A percentile compares a stretch with the other conserved stretches of the same genome.
These are phyloP conservation scores for Pantala flavescens DNA, from an alignment of 1,140 invertebrate species.

Conservation along the genomic window DNA sequence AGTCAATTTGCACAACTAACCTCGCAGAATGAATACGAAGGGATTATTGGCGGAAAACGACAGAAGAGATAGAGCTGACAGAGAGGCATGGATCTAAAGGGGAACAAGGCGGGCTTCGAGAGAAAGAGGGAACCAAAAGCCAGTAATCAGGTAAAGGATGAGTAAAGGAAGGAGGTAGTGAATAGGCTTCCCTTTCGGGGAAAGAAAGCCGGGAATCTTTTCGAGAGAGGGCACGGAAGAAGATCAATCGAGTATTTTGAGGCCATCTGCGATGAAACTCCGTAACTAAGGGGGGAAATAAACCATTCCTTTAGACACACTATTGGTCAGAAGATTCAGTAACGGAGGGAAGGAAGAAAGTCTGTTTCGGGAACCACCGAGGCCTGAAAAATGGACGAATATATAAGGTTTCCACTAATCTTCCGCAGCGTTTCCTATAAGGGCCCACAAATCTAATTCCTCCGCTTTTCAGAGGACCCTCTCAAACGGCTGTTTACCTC, in stretches of 20 bases:
- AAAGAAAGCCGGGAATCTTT: background rate
- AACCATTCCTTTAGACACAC: background rate
- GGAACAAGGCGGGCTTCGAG: background rate
- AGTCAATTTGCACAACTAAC: constrained; percentile 9
- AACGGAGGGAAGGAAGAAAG: background rate
- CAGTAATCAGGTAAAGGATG: constrained; percentile 4
- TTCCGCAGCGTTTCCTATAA: background rate
- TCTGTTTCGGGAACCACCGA: background rate
- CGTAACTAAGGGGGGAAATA: background rate
- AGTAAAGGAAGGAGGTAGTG: background rate
- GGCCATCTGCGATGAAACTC: background rate
- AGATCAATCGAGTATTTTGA: background rate
- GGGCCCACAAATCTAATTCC: background rate
- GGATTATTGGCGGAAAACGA: background rate
- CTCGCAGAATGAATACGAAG: background rate
- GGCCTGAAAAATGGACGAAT: background rate
- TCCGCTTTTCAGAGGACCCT: background rate
- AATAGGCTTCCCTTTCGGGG: background rate
- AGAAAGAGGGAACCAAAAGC: background rate
- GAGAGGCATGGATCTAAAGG: background rate
- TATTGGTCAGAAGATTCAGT: background rate
- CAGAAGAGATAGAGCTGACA: background rate
- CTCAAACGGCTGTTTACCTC: constrained; percentile 8
- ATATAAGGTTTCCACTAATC: constrained; percentile 5
- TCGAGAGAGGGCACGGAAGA: background rate